Evolutionary conservation across 2,888 invertebrate genomes (phyloP), one percentile per base, ranked within the genome.

Genomic region (Tridacna gigas): DNA sequence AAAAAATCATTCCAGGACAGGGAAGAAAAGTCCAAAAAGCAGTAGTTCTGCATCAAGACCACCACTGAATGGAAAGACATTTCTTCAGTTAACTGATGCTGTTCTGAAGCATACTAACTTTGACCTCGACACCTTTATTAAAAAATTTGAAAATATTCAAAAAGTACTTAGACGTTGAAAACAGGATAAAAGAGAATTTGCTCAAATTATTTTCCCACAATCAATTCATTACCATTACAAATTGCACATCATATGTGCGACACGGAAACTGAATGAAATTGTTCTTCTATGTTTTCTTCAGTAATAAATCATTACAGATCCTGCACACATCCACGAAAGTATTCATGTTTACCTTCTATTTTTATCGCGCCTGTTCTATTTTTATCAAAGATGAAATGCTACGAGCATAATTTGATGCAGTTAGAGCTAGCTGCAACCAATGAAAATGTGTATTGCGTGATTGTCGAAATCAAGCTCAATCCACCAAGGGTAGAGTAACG

Each of bases 141-240:
- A 77, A 47, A 77, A 77, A 66, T 65, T 77, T 66, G 77, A 77
- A 77, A 77, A 77, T 48, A 66, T 77, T 28, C 77, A 77, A 77
- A 77, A 77, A 66, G 37, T 77, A 22, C 66, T 77, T 18, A 77
- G 77, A 66, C 66, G 77, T 66, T 76, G 47, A 65, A 76, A 51
- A 51, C 51, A 51, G 15, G 61, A n/a, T 15, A 61, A 25, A 12
- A 15, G 22, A 26, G 18, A 18, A 67, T 45, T 22, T 26, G 26
- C 18, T 67, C 5, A 67, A 67, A 7, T 7, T 11, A 25, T 37
- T 67, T 28, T 28, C 67, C 22, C 22, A 61, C n/a, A 61, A 61
- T 61, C 9, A 15, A 15, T 61, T 61, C 61, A 61, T 15, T 61
- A 61, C 61, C n/a, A n/a, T n/a, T n/a, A n/a, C n/a, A n/a, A n/a